These are phyloP conservation scores for Mactromeris polynyma DNA, from an alignment of 2,888 invertebrate species.

Conservation along the genomic window DNA sequence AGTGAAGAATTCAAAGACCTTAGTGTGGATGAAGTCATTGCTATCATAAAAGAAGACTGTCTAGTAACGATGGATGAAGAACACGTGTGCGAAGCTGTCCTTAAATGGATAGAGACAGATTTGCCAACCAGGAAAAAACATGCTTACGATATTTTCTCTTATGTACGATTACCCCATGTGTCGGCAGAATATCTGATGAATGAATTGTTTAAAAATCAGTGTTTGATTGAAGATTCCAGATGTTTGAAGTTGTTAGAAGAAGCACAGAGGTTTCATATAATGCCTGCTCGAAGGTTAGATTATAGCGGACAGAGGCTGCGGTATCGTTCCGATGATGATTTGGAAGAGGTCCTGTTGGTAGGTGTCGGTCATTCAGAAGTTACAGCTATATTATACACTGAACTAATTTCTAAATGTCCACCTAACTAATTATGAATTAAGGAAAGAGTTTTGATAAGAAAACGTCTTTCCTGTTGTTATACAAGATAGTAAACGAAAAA, in stretches of 20 bases:
- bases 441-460: too few species aligned
- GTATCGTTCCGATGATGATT: conserved; percentile 69
- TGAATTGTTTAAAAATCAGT: conserved; percentile 49
- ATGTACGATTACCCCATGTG: conserved; percentile 70
- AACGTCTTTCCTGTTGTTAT: too few species aligned
- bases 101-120: conserved; percentile 68
- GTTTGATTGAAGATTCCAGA: conserved; percentile 53
- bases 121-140: conserved; percentile 46
- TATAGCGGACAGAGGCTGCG: conserved; percentile 57
- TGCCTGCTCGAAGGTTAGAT: conserved; percentile 69
- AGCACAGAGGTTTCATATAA: conserved; percentile 70
- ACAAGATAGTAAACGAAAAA: too few species aligned
- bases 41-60: conserved; percentile 70
- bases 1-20: conserved; percentile 63
- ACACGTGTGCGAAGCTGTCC: conserved; percentile 72
- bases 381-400: too few species aligned
- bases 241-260: conserved; percentile 65
- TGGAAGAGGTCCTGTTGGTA: conserved; percentile 73
- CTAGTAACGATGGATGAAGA: conserved; percentile 73
- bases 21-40: conserved; percentile 64
- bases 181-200: conserved; percentile 69
- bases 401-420: too few species aligned
- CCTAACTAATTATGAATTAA: too few species aligned
- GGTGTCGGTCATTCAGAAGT: too few species aligned
- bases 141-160: conserved; percentile 55